These are phyloP conservation scores for Thripadectes ignobilis DNA, from an alignment of 2,797 vertebrate genomes.

Conservation along the genomic window DNA sequence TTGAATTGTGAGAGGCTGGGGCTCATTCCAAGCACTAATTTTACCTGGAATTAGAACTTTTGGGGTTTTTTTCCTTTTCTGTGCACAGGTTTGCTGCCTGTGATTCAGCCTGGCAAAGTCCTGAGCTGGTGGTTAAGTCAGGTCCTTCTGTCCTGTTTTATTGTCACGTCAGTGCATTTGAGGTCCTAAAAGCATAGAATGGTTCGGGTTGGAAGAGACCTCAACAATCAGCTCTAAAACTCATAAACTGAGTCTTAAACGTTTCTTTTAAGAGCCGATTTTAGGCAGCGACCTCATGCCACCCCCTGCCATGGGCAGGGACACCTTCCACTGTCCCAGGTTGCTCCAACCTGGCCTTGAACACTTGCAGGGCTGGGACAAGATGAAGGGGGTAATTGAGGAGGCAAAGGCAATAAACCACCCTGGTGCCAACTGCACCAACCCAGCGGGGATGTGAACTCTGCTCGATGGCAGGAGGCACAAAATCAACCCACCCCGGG, in stretches of 20 bases:
- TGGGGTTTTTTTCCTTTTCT: too few species aligned
- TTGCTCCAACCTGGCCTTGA: background rate
- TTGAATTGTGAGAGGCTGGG: background rate
- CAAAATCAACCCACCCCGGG: background rate
- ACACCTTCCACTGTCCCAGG: background rate
- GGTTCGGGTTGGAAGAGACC: background rate
- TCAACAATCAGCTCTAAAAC: background rate
- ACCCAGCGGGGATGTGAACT: background rate
- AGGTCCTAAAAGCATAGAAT: background rate
- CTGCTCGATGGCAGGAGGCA: background rate
- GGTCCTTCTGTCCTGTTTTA: background rate
- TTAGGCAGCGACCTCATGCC: background rate
- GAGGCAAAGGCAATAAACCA: background rate
- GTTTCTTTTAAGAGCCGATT: background rate
- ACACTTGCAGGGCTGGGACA: background rate
- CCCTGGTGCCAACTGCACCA: background rate
- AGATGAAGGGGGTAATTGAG: background rate
- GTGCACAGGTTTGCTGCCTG: background rate
- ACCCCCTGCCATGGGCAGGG: background rate
- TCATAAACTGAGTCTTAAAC: background rate
- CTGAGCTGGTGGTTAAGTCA: background rate
- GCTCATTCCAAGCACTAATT: background rate
- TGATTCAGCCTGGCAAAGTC: background rate
- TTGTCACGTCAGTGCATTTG: background rate
- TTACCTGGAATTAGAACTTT: background rate